Base-by-base conservation (phyloP, 2,113 vertebrate genomes). In the Bubo blakistoni region DNA sequence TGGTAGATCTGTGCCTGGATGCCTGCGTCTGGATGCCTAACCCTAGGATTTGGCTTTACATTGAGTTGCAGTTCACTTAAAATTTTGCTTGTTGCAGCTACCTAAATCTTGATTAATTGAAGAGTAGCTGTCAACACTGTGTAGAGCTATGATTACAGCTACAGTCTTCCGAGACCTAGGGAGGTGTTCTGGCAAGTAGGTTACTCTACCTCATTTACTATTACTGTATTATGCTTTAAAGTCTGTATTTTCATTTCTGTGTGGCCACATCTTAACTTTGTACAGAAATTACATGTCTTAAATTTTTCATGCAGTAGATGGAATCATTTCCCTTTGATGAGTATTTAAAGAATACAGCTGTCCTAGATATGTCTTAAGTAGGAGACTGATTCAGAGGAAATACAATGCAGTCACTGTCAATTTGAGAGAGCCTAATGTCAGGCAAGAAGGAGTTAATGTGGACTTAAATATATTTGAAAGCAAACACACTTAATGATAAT, bases 401-500 rank as follows among this genome's bases (percentile, higher is more conserved):
- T 62, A 51, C 34, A 85, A 30, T 38, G 26, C 54, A 95, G 66
- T 22, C 25, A 46, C 32, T 86, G 73, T 34, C 58, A 83, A 20
- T 63, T 66, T 87, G 25, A 95, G 36, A 78, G 29, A 77, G 78
- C 51, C 18, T 89, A 20, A 80, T 36, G 63, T 91, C 94, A 95
- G 82, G 34, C 54, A 97, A 78, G 82, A 97, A 96, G 57, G 76
- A 96, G 96, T 97, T 96, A 97, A 97, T 82, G 20, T 92, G 55
- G 82, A 94, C 51, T 95, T 96, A 92, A 95, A 96, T 90, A 83
- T 89, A 94, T 96, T 94, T 96, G 93, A 94, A 97, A 95, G 95
- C 93, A 97, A 98, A 97, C 83, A 94, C 83, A 84, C 93, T 96
- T 96, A 97, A 95, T 97, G 88, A 87, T 97, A 97, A 96, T 97